Evolutionary conservation across 2,113 vertebrate species (phyloP).

Genomic region (Quiscalus mexicanus): DNA sequence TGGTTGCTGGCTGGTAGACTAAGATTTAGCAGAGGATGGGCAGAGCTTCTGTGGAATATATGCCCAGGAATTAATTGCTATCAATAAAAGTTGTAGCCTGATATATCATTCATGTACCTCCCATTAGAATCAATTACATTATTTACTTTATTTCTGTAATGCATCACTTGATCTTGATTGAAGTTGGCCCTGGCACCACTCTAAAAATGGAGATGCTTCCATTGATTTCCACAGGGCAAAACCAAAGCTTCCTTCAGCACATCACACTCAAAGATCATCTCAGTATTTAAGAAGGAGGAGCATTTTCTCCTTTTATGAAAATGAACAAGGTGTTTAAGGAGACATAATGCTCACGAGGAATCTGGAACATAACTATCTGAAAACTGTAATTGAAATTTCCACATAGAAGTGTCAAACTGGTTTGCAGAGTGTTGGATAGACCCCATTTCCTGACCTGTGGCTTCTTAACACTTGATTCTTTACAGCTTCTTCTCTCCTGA

Average conservation of each 20-base stretch:
- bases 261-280: neutral
- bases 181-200: neutral
- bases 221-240: neutral
- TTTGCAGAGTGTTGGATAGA: neutral
- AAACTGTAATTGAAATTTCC: neutral
- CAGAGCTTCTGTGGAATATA: neutral
- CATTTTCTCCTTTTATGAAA: neutral
- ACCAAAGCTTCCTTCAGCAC: neutral
- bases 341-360: neutral
- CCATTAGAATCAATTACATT: neutral
- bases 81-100: neutral
- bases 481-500: neutral
- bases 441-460: neutral
- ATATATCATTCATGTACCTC: neutral
- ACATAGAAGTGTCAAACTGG: rapidly evolving
- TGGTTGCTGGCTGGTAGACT: neutral
- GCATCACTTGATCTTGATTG: neutral
- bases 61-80: neutral
- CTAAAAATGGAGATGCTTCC: neutral
- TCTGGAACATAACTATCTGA: neutral
- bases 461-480: neutral
- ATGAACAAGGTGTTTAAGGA: neutral
- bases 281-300: neutral
- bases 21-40: neutral
- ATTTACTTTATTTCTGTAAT: neutral